A percentile compares a stretch with the other conserved stretches of the same genome.
Evolutionary conservation across 2,113 vertebrate genomes (phyloP).

Genomic region (Lipophrys pholis): DNA sequence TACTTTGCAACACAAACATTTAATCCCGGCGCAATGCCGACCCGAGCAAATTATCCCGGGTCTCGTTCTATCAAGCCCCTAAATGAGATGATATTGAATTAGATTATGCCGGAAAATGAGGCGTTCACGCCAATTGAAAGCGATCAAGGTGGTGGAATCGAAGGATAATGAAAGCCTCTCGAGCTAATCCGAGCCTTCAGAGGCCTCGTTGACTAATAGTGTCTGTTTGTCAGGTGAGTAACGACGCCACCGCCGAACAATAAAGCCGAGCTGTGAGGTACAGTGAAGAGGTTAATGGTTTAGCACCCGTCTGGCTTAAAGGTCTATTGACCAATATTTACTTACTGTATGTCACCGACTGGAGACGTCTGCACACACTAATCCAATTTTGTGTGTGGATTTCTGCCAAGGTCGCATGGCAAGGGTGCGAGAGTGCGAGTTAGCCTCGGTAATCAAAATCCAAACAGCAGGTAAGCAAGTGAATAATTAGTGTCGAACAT

Average conservation of each 20-base stretch:
- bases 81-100: slow-evolving; percentile 82
- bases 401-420: slow-evolving; percentile 51
- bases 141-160: slow-evolving; percentile 76
- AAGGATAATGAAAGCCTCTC: slow-evolving; percentile 72
- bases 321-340: slow-evolving; percentile 64
- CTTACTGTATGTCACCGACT: slow-evolving; percentile 23
- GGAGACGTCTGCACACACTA: slow-evolving; percentile 16
- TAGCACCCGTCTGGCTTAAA: slow-evolving; percentile 28
- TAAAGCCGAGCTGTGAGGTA: slow-evolving; percentile 15
- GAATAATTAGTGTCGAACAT: slow-evolving; percentile 50
- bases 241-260: slow-evolving; percentile 52
- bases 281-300: slow-evolving; percentile 56
- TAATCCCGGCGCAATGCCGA: slow-evolving; percentile 62
- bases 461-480: slow-evolving; percentile 48
- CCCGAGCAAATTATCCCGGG: slow-evolving; percentile 65
- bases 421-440: slow-evolving; percentile 37
- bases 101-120: slow-evolving; percentile 79
- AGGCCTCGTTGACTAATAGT: slow-evolving; percentile 57
- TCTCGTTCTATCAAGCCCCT: slow-evolving; percentile 71
- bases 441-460: slow-evolving; percentile 48
- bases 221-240: slow-evolving; percentile 58
- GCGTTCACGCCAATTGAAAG: slow-evolving; percentile 78
- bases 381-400: slow-evolving; percentile 63
- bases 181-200: slow-evolving; percentile 62
- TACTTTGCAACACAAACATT: slow-evolving; percentile 77